These are phyloP conservation scores for Serrognathus titanus DNA, from an alignment of 2,888 invertebrate species.

Conservation along the genomic window DNA sequence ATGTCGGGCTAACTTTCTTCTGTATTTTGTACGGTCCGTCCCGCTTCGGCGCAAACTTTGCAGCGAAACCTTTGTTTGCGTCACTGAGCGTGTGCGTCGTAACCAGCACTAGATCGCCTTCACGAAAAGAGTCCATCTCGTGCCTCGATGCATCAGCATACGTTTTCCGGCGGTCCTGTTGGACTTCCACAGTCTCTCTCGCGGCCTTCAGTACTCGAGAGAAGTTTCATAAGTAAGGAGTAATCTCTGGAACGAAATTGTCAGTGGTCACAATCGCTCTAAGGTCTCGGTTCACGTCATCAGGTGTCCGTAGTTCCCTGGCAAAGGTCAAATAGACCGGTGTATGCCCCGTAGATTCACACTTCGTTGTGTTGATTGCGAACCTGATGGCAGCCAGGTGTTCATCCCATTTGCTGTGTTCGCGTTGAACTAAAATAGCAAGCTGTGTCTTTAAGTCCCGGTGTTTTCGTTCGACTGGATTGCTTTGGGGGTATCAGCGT, in stretches of 20 bases:
- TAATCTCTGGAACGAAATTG: constrained; percentile 25
- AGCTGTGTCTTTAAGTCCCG: not conserved
- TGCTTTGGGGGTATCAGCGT: no score
- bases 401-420: constrained; percentile 21
- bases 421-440: not conserved
- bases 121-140: no score
- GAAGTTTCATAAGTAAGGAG: no score
- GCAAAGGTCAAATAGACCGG: constrained; percentile 33
- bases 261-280: constrained; percentile 27
- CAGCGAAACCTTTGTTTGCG: no score
- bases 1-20: no score
- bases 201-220: no score
- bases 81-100: no score
- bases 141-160: no score
- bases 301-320: constrained; percentile 29
- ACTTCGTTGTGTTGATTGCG: constrained; percentile 29
- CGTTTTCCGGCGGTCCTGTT: not conserved
- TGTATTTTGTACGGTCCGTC: no score
- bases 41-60: no score
- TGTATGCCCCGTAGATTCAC: constrained; percentile 25
- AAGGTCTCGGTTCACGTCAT: constrained; percentile 32
- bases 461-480: not conserved
- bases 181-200: no score
- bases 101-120: no score
- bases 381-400: constrained; percentile 27